These are phyloP conservation scores for Pararge aegeria DNA, from an alignment of 1,140 invertebrate species.

Conservation along the genomic window DNA sequence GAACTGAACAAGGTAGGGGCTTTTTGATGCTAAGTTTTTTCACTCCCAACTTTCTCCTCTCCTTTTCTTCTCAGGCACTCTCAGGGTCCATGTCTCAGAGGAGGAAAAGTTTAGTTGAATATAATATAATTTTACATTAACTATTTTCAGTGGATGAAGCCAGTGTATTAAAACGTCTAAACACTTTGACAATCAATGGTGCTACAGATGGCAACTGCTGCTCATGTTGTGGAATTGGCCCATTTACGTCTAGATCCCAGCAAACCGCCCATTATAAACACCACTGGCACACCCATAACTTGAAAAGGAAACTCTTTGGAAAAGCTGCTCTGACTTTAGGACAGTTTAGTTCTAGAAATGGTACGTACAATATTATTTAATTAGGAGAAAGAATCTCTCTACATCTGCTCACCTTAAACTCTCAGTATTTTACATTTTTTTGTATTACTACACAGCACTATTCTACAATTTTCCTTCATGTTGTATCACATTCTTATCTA, in stretches of 20 bases:
- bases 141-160: conserved; percentile 63
- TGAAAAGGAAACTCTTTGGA: conserved; percentile 74
- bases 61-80: too few relatives aligned
- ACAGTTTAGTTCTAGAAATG: conserved; percentile 66
- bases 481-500: too few relatives aligned
- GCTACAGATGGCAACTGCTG: conserved; percentile 62
- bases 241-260: conserved; percentile 62
- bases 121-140: not conserved
- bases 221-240: conserved; percentile 72
- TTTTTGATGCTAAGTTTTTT: too few relatives aligned
- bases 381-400: too few relatives aligned
- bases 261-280: conserved; percentile 75
- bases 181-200: conserved; percentile 57
- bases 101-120: too few relatives aligned
- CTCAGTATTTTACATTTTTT: too few relatives aligned
- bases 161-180: conserved; percentile 68
- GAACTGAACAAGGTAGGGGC: too few relatives aligned
- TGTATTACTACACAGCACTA: too few relatives aligned
- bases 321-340: conserved; percentile 55
- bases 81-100: too few relatives aligned
- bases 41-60: too few relatives aligned
- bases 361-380: conserved; percentile 34
- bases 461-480: too few relatives aligned
- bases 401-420: too few relatives aligned
- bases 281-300: conserved; percentile 75